Evolutionary conservation across 2,113 vertebrate species (phyloP).

Genomic region (Climacteris rufus): DNA sequence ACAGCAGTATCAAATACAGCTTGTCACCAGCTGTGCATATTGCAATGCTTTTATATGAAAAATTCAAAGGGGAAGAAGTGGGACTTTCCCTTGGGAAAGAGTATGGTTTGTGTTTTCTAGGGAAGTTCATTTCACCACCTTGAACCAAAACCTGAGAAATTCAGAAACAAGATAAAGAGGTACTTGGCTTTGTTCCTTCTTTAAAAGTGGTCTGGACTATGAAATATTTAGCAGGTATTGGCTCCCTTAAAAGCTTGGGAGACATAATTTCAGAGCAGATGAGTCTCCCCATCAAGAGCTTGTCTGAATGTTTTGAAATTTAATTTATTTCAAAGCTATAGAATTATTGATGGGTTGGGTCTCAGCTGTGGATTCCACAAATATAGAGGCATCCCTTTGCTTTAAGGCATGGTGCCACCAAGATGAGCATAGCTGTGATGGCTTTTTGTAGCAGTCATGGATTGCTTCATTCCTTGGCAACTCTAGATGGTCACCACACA

Average conservation of each 20-base stretch:
- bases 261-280: neutral
- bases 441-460: neutral
- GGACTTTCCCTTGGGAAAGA: neutral
- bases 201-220: neutral
- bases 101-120: neutral
- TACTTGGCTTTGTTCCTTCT: neutral
- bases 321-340: neutral
- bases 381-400: neutral
- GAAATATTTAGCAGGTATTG: conserved; percentile 18
- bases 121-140: neutral
- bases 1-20: neutral
- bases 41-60: neutral
- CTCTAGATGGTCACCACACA: neutral
- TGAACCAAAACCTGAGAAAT: neutral
- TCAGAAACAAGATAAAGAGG: neutral
- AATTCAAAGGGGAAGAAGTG: neutral
- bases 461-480: neutral
- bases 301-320: neutral
- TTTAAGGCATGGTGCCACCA: neutral
- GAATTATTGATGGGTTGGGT: neutral
- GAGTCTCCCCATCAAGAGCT: neutral
- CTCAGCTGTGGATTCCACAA: neutral
- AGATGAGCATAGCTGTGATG: neutral
- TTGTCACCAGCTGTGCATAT: neutral
- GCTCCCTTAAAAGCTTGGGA: neutral